Conservation (phyloP, 2,113 vertebrate genomes). For the Rhadina sibilatrix region DNA sequence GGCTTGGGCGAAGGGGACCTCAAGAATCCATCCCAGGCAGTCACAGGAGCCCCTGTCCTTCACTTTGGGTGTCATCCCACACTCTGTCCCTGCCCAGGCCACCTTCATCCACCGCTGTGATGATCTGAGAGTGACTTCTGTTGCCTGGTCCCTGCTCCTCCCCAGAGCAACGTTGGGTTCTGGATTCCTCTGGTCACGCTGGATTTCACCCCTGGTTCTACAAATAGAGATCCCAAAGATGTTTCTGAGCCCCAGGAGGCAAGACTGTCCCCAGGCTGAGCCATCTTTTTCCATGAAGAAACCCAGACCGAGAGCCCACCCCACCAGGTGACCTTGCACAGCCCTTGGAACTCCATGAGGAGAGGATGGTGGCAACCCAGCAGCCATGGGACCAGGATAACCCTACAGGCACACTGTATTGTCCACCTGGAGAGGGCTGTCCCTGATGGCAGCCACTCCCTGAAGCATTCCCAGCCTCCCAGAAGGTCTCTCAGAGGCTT, state of each 20-base stretch:
- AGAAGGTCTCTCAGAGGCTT: not conserved
- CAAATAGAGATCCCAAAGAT: not conserved
- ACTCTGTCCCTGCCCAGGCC: not conserved
- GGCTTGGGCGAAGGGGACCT: not conserved
- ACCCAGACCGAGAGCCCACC: not conserved
- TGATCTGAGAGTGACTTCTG: not conserved
- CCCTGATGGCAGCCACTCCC: not conserved
- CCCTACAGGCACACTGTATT: rapidly evolving
- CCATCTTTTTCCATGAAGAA: not conserved
- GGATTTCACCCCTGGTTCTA: not conserved
- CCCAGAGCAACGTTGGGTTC: rapidly evolving
- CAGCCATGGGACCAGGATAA: not conserved
- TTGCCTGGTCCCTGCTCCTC: not conserved
- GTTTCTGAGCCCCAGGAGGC: not conserved
- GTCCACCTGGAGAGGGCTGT: not conserved
- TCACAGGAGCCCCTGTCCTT: not conserved
- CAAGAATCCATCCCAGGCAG: not conserved
- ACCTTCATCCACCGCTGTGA: rapidly evolving
- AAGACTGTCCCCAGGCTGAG: not conserved
- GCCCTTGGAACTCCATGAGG: not conserved
- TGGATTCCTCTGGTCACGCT: not conserved
- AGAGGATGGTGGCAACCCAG: not conserved
- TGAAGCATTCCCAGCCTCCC: not conserved
- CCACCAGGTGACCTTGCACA: not conserved
- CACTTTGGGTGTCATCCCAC: not conserved